A percentile compares a stretch with the other conserved stretches of the same genome.
Evolutionary conservation across 2,888 invertebrate species (phyloP).

Genomic region (Amblyteles armatorius): DNA sequence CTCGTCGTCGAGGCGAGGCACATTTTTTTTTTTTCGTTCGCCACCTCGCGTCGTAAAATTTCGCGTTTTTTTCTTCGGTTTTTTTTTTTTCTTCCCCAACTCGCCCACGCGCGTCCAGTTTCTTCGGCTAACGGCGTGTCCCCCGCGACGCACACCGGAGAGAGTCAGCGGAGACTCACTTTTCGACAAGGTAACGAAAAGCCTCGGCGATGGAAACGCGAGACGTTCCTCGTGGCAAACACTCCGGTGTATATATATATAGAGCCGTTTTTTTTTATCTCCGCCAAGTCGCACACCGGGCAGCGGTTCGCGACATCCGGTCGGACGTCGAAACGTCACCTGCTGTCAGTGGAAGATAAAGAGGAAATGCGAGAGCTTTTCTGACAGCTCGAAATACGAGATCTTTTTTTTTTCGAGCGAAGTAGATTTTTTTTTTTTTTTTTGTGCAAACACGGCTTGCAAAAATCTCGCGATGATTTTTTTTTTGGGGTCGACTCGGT

Average conservation of each 20-base stretch:
- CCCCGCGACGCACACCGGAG: slow-evolving; percentile 1
- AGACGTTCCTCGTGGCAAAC: slow-evolving; percentile 34
- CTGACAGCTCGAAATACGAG: slow-evolving; percentile 33
- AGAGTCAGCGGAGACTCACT: background rate
- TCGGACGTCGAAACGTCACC: slow-evolving; percentile 52
- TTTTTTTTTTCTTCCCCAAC: background rate
- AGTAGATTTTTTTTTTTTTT: background rate
- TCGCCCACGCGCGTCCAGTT: slow-evolving; percentile 3
- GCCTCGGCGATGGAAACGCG: background rate
- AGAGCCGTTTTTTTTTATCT: background rate
- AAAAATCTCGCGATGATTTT: too few species aligned
- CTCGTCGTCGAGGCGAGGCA: slow-evolving; percentile 4
- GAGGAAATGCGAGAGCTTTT: slow-evolving; percentile 10
- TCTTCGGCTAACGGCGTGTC: background rate
- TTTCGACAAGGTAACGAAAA: background rate
- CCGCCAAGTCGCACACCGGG: background rate
- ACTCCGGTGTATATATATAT: slow-evolving; percentile 1
- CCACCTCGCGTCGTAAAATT: background rate
- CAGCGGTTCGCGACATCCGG: slow-evolving; percentile 44
- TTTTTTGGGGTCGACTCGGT: too few species aligned
- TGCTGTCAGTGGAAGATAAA: slow-evolving; percentile 1
- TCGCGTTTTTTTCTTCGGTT: background rate
- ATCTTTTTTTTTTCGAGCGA: background rate
- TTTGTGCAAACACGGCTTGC: background rate
- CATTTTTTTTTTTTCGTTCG: background rate